Conservation (phyloP, 2,113 vertebrate genomes). For the Salminus brasiliensis region DNA sequence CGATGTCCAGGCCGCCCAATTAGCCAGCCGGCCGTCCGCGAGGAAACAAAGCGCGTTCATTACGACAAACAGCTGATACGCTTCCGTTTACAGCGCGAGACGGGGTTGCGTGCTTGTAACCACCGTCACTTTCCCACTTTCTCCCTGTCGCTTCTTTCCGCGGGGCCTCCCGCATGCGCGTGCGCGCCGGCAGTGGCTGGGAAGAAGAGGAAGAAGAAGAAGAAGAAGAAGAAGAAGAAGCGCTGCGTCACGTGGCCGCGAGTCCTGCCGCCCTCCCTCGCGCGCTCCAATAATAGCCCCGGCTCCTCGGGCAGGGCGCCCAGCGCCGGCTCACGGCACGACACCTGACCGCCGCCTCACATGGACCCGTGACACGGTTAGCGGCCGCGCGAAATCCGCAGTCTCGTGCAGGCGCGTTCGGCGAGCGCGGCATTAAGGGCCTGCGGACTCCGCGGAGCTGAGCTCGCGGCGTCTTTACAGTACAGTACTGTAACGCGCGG, state of each 20-base stretch:
- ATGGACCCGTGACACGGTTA: conserved; percentile 76
- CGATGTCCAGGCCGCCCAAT: background rate
- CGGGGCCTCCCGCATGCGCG: conserved; percentile 52
- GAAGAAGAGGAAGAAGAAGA: too few species aligned
- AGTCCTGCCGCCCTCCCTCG: conserved; percentile 69
- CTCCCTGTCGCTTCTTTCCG: background rate
- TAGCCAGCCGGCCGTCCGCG: background rate
- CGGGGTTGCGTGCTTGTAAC: too few species aligned
- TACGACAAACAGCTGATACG: too few species aligned
- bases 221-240: too few species aligned
- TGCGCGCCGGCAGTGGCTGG: conserved; percentile 71
- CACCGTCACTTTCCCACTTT: too few species aligned
- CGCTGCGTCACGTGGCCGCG: conserved; percentile 75
- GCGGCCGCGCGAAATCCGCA: conserved; percentile 67
- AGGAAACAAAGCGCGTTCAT: background rate
- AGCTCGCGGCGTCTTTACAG: conserved; percentile 25
- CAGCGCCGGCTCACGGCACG: conserved; percentile 65
- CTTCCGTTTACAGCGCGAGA: too few species aligned
- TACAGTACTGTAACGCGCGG: background rate
- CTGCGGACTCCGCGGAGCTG: too few species aligned
- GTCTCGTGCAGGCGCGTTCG: conserved; percentile 64
- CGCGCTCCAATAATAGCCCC: conserved; percentile 75
- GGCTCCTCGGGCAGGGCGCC: conserved; percentile 71
- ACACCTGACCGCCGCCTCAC: conserved; percentile 81
- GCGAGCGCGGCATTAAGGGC: conserved; percentile 40